These are phyloP conservation scores for Panthera tigris DNA, from an alignment of 2,113 vertebrate genomes.

Conservation along the genomic window DNA sequence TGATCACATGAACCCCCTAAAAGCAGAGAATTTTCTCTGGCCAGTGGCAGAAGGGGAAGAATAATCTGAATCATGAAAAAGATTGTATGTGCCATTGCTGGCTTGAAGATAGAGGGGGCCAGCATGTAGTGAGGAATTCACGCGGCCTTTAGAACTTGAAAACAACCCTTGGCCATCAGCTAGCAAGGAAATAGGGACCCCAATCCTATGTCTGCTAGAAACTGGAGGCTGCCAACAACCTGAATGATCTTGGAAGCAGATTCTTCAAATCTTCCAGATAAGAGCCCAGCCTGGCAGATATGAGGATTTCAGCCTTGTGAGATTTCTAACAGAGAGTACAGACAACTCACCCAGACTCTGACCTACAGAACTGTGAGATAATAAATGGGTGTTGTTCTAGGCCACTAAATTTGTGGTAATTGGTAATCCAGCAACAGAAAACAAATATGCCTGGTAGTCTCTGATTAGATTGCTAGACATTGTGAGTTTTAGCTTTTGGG, in stretches of 20 bases:
- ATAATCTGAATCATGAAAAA: background rate
- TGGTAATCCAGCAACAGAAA: background rate
- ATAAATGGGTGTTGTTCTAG: background rate
- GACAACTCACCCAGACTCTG: background rate
- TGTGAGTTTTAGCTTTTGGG: conserved; percentile 2
- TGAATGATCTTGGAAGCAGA: background rate
- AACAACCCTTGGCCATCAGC: background rate
- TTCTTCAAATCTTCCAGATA: background rate
- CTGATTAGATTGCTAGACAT: background rate
- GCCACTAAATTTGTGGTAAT: background rate
- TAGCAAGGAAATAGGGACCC: background rate
- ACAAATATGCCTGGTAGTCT: background rate
- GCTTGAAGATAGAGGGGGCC: background rate
- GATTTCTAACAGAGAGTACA: background rate
- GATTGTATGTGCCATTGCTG: background rate
- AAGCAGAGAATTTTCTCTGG: background rate
- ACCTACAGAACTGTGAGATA: background rate
- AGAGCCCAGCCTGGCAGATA: background rate
- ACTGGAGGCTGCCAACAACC: background rate
- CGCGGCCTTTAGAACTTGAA: background rate
- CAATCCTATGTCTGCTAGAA: background rate
- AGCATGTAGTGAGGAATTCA: background rate
- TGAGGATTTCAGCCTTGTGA: background rate
- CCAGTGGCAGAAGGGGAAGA: background rate
- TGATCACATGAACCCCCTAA: background rate